Evolutionary conservation across 2,797 vertebrate species (phyloP).

Genomic region (Clarias fuscus): DNA sequence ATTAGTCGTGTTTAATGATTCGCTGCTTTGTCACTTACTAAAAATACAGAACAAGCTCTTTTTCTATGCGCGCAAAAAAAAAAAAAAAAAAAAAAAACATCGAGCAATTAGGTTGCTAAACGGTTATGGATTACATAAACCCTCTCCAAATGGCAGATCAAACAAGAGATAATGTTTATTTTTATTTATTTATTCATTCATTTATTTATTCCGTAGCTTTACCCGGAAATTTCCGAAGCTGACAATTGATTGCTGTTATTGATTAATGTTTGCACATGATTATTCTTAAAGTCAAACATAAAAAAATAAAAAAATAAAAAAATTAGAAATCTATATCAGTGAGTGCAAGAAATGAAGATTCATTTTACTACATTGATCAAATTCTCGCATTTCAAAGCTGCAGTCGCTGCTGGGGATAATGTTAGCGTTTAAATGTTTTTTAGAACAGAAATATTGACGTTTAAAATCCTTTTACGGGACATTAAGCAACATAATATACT

Average conservation of each 20-base stretch:
- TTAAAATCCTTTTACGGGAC: not conserved
- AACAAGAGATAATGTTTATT: conserved; percentile 16
- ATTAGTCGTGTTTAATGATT: conserved; percentile 54
- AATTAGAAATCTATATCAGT: not conserved
- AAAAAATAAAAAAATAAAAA: too few species aligned
- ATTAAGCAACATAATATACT: not conserved
- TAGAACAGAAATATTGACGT: not conserved
- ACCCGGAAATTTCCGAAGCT: not conserved
- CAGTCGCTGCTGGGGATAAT: not conserved
- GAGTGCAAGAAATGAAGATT: not conserved
- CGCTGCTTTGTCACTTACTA: conserved; percentile 54
- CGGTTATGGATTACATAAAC: conserved; percentile 33
- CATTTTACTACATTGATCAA: conserved; percentile 20
- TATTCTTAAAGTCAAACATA: not conserved
- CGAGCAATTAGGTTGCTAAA: conserved; percentile 39
- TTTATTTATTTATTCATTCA: not conserved
- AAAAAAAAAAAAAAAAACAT: not conserved
- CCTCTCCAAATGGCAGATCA: not conserved
- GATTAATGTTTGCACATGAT: not conserved
- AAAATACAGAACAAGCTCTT: conserved; percentile 38
- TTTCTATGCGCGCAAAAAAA: not conserved
- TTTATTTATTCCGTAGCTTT: not conserved
- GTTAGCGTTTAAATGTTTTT: not conserved
- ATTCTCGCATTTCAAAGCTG: not conserved
- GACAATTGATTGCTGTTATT: conserved; percentile 10